These are phyloP conservation scores for Patella depressa DNA, from an alignment of 2,888 invertebrate species.

Conservation along the genomic window DNA sequence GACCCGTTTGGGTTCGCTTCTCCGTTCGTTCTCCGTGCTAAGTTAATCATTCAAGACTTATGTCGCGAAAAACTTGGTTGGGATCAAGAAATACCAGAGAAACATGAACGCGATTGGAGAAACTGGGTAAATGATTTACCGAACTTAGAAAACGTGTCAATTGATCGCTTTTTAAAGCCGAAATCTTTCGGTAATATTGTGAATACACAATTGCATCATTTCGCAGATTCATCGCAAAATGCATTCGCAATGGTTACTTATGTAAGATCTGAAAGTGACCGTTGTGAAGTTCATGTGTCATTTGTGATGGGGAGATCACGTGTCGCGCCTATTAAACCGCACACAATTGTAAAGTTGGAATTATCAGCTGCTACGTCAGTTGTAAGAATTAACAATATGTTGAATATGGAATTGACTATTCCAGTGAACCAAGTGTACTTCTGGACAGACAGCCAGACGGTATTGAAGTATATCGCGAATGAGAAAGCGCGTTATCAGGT, in stretches of 20 bases:
- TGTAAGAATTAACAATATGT: slow-evolving; percentile 32
- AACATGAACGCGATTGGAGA: slow-evolving; percentile 2
- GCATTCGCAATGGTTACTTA: slow-evolving; percentile 6
- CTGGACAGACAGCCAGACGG: slow-evolving; percentile 43
- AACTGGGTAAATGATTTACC: slow-evolving; percentile 16
- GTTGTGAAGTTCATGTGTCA: slow-evolving; percentile 14
- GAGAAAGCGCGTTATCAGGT: slow-evolving; percentile 41
- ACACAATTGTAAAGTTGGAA: slow-evolving; percentile 39
- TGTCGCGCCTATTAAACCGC: slow-evolving; percentile 32
- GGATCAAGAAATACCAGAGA: slow-evolving; percentile 4
- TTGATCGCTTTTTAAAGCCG: not conserved
- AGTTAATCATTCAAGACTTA: slow-evolving; percentile 12
- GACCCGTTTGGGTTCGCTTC: slow-evolving; percentile 10
- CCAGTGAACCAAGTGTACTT: slow-evolving; percentile 26
- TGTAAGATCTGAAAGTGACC: not conserved
- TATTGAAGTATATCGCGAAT: slow-evolving; percentile 45
- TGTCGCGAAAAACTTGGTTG: slow-evolving; percentile 5
- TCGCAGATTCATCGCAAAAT: slow-evolving; percentile 2
- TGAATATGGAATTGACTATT: slow-evolving; percentile 31
- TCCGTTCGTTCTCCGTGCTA: not conserved
- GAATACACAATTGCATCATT: slow-evolving; percentile 15
- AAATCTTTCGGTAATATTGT: not conserved
- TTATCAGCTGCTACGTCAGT: slow-evolving; percentile 38
- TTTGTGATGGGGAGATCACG: slow-evolving; percentile 30
- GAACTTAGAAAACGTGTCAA: not conserved